phyloP scores from a whole-genome alignment of 2,888 invertebrate species.

The Lasioglossum morio region DNA sequence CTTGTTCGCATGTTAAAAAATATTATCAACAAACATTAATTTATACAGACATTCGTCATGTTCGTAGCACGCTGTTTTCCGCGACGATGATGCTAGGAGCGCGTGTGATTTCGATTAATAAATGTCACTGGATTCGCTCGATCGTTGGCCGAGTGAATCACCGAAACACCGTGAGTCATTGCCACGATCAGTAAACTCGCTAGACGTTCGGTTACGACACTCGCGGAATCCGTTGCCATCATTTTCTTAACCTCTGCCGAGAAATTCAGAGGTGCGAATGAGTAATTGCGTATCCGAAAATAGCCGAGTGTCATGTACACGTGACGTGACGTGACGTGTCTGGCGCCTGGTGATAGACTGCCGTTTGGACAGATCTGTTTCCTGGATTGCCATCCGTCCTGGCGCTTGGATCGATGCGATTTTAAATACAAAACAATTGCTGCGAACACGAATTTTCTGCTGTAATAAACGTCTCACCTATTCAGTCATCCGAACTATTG shows the following conservation, averaged over 20 bases:
- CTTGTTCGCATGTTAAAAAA: too few species aligned
- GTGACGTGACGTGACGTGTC: background rate
- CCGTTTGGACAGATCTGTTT: background rate
- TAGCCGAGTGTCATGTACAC: background rate
- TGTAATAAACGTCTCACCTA: background rate
- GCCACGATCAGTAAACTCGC: background rate
- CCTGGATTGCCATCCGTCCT: background rate
- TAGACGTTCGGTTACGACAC: constrained; percentile 21
- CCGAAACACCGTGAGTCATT: constrained; percentile 31
- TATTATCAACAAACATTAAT: background rate
- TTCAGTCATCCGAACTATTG: background rate
- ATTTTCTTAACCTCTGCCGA: background rate
- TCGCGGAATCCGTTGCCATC: background rate
- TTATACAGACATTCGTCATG: too few species aligned
- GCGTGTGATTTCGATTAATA: constrained; percentile 16
- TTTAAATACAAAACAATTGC: background rate
- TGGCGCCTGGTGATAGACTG: background rate
- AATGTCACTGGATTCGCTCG: background rate
- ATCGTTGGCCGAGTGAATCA: constrained; percentile 31
- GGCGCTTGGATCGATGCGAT: background rate
- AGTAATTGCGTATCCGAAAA: constrained; percentile 19
- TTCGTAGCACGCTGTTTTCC: background rate
- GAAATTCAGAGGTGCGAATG: background rate
- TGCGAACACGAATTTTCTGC: background rate
- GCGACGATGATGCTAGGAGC: background rate